Conservation (phyloP, 2,797 vertebrate genomes). For the Pyrocephalus nanus region DNA sequence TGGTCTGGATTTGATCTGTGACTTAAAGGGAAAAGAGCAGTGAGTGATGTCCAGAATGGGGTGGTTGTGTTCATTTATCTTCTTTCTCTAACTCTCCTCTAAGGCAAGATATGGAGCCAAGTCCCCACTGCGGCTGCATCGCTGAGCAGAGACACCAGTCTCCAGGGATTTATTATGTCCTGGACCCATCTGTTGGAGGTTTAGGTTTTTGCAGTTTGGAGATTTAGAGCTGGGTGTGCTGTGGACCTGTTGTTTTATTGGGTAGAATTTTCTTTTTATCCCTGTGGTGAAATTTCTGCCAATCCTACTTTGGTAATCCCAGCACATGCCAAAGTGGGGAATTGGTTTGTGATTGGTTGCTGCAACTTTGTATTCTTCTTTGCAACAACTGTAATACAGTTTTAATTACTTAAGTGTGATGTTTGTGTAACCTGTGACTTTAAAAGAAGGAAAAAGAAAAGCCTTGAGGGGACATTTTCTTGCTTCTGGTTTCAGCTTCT, state of each 20-base stretch:
- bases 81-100: background rate
- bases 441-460: background rate
- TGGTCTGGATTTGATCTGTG: constrained; percentile 60
- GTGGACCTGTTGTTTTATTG: background rate
- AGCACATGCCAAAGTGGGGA: background rate
- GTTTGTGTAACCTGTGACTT: constrained; percentile 59
- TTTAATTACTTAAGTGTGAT: background rate
- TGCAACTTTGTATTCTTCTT: background rate
- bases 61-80: constrained; percentile 21
- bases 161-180: background rate
- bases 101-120: background rate
- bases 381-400: background rate
- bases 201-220: background rate
- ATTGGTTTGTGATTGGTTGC: background rate
- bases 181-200: background rate
- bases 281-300: background rate
- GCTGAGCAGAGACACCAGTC: background rate
- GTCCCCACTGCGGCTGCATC: background rate
- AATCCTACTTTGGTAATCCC: background rate
- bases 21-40: constrained; percentile 50
- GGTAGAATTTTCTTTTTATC: background rate
- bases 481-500: background rate
- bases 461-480: background rate
- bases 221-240: background rate
- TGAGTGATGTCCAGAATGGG: background rate